Evolutionary conservation across 2,888 invertebrate genomes (phyloP).

Genomic region (Agrilus mali): DNA sequence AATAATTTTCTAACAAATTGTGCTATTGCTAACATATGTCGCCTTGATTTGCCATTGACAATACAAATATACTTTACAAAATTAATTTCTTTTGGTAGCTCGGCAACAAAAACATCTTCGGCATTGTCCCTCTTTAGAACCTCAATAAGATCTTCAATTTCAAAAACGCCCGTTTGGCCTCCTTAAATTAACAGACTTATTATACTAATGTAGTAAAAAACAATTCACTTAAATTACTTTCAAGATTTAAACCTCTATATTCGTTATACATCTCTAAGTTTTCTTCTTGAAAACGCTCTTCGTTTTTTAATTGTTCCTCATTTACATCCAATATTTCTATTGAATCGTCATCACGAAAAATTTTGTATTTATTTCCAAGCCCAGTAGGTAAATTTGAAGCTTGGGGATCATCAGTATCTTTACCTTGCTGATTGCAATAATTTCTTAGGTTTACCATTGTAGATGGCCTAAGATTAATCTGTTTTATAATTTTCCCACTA

Average conservation of each 20-base stretch:
- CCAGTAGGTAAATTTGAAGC: no score
- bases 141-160: slow-evolving; percentile 72
- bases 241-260: slow-evolving; percentile 47
- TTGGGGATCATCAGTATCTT: no score
- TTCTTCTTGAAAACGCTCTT: slow-evolving; percentile 22
- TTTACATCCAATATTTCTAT: slow-evolving; percentile 58
- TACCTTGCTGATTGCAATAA: no score
- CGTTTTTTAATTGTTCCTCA: slow-evolving; percentile 42
- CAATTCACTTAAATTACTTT: slow-evolving; percentile 38
- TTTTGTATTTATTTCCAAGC: slow-evolving; percentile 42
- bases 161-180: slow-evolving; percentile 74
- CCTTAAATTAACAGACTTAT: slow-evolving; percentile 38
- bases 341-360: slow-evolving; percentile 59
- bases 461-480: no score
- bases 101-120: slow-evolving; percentile 66
- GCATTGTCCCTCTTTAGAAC: slow-evolving; percentile 67
- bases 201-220: not conserved
- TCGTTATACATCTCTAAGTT: slow-evolving; percentile 36
- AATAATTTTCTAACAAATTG: slow-evolving; percentile 64
- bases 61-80: slow-evolving; percentile 81
- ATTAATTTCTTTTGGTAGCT: slow-evolving; percentile 57
- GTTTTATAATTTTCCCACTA: no score
- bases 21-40: slow-evolving; percentile 62
- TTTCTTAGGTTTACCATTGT: no score
- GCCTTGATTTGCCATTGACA: slow-evolving; percentile 58